Evolutionary conservation across 1,140 invertebrate genomes (phyloP).

Genomic region (Nymphalis io): DNA sequence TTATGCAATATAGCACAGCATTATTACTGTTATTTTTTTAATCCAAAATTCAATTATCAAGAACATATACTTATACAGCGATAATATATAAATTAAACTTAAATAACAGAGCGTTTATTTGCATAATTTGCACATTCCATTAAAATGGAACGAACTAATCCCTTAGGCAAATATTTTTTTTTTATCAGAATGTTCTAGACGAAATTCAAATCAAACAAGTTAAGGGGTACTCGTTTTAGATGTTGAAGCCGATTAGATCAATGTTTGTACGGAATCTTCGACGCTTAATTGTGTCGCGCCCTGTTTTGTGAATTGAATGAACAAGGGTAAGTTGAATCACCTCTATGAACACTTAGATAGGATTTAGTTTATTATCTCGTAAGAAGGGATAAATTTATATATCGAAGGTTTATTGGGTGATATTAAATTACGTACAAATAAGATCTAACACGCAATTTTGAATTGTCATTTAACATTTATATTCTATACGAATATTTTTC

Average conservation of each 20-base stretch:
- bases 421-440: not conserved
- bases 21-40: too few species aligned
- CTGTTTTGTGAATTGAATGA: conserved; percentile 25
- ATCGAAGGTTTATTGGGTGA: conserved; percentile 3
- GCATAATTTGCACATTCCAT: not conserved
- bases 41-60: too few species aligned
- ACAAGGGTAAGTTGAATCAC: conserved; percentile 11
- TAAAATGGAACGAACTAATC: not conserved
- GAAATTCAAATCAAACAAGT: conserved; percentile 19
- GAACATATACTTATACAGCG: too few species aligned
- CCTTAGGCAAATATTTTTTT: conserved; percentile 16
- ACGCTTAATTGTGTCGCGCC: conserved; percentile 30
- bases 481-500: too few species aligned
- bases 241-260: conserved; percentile 22
- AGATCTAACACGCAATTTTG: not conserved
- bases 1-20: too few species aligned
- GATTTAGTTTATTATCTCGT: conserved; percentile 20
- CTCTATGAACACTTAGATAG: conserved; percentile 15
- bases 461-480: not conserved
- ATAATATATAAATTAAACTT: too few species aligned
- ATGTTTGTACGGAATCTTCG: conserved; percentile 20
- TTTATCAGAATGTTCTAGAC: conserved; percentile 13
- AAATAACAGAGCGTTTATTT: too few species aligned
- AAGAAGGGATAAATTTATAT: conserved; percentile 2
- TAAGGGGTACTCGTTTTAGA: conserved; percentile 11